phyloP scores from a whole-genome alignment of 2,113 vertebrate genomes.

The Tenebrosternarchus preto region DNA sequence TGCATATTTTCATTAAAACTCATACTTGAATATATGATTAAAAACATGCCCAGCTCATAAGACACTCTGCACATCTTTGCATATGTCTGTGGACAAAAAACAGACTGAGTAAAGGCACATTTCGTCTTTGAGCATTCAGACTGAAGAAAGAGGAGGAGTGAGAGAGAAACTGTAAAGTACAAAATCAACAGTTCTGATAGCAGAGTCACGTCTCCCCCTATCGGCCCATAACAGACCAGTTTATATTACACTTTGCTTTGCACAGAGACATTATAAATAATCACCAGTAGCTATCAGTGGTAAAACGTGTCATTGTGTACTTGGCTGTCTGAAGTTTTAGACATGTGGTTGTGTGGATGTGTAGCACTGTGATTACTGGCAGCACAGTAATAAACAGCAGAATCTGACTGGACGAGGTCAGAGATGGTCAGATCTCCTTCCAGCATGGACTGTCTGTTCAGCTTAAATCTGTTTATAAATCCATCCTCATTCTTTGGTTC shows the following conservation, averaged over 20 bases:
- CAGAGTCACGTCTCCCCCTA: too few species aligned
- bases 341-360: conserved; percentile 34
- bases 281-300: too few species aligned
- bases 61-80: not conserved
- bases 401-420: conserved; percentile 36
- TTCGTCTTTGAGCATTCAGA: too few species aligned
- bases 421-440: conserved; percentile 54
- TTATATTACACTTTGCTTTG: too few species aligned
- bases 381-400: conserved; percentile 70
- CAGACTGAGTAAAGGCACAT: too few species aligned
- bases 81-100: too few species aligned
- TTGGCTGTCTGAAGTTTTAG: conserved; percentile 53
- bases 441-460: not conserved
- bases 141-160: too few species aligned
- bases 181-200: too few species aligned
- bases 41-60: not conserved
- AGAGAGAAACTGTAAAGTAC: too few species aligned
- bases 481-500: not conserved
- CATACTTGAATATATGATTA: conserved; percentile 32
- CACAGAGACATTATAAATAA: too few species aligned
- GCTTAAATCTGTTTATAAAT: conserved; percentile 36
- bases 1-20: not conserved
- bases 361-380: conserved; percentile 67
- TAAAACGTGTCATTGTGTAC: conserved; percentile 4
- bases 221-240: too few species aligned